Percentiles rank a stretch among this genome's conserved stretches.
Conservation (phyloP, 1,140 invertebrate species). For the Drosophila melanica region DNA sequence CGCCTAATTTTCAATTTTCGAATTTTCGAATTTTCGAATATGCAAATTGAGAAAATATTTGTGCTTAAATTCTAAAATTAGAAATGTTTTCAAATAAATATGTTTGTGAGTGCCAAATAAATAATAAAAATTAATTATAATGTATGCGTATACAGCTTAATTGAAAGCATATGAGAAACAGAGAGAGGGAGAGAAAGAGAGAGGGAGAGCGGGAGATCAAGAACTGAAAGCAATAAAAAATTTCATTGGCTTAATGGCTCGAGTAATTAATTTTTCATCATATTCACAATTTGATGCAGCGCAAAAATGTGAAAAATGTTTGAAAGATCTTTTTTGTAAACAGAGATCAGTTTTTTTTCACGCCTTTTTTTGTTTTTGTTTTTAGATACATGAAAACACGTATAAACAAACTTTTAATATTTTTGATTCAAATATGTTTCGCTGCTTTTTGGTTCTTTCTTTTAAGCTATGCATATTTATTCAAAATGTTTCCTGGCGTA, state of each 20-base stretch:
- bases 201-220: not conserved
- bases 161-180: constrained; percentile 6
- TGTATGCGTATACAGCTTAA: not conserved
- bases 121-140: constrained; percentile 18
- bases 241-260: constrained; percentile 35
- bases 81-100: constrained; percentile 20
- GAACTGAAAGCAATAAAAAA: constrained; percentile 27
- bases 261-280: constrained; percentile 30
- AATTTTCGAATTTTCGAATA: not conserved
- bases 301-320: constrained; percentile 20
- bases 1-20: not conserved
- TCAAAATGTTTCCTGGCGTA: constrained; percentile 7
- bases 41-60: constrained; percentile 1
- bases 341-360: constrained; percentile 3
- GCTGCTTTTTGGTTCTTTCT: not conserved
- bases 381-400: not conserved
- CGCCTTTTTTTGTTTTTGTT: not conserved
- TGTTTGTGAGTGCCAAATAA: constrained; percentile 31
- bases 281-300: constrained; percentile 33
- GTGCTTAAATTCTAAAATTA: not conserved
- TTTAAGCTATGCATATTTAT: constrained; percentile 32
- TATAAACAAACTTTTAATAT: constrained; percentile 28
- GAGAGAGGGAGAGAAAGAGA: not conserved
- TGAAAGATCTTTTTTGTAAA: constrained; percentile 19
- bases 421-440: constrained; percentile 23